phyloP scores from a whole-genome alignment of 2,888 invertebrate genomes.

The Diplazon laetatorius region DNA sequence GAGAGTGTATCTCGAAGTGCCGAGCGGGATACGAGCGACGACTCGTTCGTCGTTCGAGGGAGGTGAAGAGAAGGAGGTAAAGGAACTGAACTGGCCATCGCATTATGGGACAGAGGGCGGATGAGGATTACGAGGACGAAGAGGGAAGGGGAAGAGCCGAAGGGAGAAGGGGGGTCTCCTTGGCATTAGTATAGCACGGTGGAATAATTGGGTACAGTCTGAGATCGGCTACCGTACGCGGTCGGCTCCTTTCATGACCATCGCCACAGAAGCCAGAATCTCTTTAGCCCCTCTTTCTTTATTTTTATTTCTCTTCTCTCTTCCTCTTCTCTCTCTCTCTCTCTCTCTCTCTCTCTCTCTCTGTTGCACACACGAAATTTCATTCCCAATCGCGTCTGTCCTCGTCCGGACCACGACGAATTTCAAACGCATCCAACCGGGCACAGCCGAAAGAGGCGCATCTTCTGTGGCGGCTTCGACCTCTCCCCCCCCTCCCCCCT shows the following conservation, averaged over 20 bases:
- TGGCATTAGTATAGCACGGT: conserved; percentile 81
- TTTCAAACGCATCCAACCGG: conserved; percentile 27
- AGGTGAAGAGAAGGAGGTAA: background rate
- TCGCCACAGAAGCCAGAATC: conserved; percentile 62
- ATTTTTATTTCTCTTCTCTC: too few species aligned
- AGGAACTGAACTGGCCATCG: conserved; percentile 63
- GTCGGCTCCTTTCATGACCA: conserved; percentile 79
- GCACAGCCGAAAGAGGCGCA: conserved; percentile 40
- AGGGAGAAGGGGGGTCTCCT: too few species aligned
- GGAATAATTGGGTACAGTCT: conserved; percentile 82
- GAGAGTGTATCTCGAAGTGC: too few species aligned
- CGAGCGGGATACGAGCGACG: too few species aligned
- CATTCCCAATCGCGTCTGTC: too few species aligned
- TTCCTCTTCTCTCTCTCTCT: conserved; percentile 31
- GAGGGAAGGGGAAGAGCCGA: too few species aligned
- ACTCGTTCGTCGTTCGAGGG: too few species aligned
- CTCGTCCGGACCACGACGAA: too few species aligned
- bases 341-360: conserved; percentile 16
- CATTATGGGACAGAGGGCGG: conserved; percentile 70
- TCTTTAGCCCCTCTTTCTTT: conserved; percentile 27
- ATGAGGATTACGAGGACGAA: too few species aligned
- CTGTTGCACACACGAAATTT: conserved; percentile 5
- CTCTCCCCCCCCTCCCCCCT: conserved; percentile 48
- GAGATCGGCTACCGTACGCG: conserved; percentile 79
- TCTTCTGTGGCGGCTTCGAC: conserved; percentile 60